phyloP scores from a whole-genome alignment of 2,888 invertebrate species.

The Leucoptera coffeella region DNA sequence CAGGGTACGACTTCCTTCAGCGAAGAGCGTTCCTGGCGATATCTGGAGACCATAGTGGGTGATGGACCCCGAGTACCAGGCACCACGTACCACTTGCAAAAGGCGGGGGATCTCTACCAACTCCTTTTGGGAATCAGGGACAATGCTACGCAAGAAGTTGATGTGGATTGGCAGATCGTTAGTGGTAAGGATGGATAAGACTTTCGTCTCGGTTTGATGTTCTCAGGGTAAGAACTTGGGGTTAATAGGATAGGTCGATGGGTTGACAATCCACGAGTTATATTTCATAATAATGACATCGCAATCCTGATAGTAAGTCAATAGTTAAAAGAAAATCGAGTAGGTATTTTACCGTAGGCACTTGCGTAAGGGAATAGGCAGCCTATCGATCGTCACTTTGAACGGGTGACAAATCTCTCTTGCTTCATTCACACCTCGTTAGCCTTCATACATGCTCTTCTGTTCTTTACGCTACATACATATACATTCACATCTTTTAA shows the following conservation, averaged over 20 bases:
- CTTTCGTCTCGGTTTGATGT: background rate
- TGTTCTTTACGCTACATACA: too few species aligned
- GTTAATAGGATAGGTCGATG: background rate
- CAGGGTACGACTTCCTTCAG: slow-evolving; percentile 4
- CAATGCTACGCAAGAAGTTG: background rate
- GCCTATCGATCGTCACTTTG: too few species aligned
- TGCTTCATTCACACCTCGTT: too few species aligned
- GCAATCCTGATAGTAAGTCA: too few species aligned
- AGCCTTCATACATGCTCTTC: too few species aligned
- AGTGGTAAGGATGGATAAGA: slow-evolving; percentile 2
- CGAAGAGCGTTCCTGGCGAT: slow-evolving; percentile 4
- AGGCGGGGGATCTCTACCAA: slow-evolving; percentile 2
- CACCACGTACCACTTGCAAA: slow-evolving; percentile 3
- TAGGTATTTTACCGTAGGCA: too few species aligned
- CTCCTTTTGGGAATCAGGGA: slow-evolving; percentile 2
- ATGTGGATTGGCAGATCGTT: slow-evolving; percentile 5
- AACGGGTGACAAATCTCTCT: too few species aligned
- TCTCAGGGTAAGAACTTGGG: background rate
- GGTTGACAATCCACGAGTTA: background rate
- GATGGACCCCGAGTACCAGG: slow-evolving; percentile 4
- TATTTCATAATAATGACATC: background rate
- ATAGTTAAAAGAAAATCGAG: too few species aligned
- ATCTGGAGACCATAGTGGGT: slow-evolving; percentile 4
- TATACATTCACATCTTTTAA: too few species aligned
- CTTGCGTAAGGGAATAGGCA: too few species aligned